Conservation (phyloP, 2,113 vertebrate species). For the Spheniscus mendiculus region DNA sequence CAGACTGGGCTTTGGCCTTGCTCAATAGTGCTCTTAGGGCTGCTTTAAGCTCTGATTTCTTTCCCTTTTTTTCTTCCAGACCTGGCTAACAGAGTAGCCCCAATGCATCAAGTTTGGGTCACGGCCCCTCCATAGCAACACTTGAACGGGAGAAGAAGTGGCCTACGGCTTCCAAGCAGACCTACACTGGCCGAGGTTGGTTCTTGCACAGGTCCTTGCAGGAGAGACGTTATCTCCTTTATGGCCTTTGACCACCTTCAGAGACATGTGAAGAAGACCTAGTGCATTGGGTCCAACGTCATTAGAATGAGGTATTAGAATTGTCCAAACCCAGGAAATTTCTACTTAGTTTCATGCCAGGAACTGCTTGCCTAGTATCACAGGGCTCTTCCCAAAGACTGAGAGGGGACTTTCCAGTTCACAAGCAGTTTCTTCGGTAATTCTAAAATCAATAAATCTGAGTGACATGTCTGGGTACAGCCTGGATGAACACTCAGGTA, state of each 20-base stretch:
- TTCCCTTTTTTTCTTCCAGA: background rate
- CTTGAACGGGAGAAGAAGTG: background rate
- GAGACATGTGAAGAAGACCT: background rate
- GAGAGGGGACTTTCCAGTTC: slow-evolving; percentile 7
- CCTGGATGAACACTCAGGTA: background rate
- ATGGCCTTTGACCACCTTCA: background rate
- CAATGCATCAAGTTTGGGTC: background rate
- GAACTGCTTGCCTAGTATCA: background rate
- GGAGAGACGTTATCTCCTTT: background rate
- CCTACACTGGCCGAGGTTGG: background rate
- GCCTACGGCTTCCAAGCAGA: background rate
- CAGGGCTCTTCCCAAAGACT: background rate
- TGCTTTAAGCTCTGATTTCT: background rate
- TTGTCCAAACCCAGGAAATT: background rate
- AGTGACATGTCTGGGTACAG: background rate
- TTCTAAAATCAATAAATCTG: background rate
- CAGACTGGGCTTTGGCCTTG: background rate
- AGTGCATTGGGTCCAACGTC: background rate
- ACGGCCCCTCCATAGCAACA: fast-evolving
- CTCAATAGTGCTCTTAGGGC: background rate
- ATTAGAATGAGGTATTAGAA: background rate
- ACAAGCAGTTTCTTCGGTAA: background rate
- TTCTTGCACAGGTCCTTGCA: background rate
- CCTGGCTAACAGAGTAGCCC: background rate
- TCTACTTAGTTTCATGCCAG: background rate